These are phyloP conservation scores for Atrichornis clamosus DNA, from an alignment of 2,113 vertebrate genomes.

Conservation along the genomic window DNA sequence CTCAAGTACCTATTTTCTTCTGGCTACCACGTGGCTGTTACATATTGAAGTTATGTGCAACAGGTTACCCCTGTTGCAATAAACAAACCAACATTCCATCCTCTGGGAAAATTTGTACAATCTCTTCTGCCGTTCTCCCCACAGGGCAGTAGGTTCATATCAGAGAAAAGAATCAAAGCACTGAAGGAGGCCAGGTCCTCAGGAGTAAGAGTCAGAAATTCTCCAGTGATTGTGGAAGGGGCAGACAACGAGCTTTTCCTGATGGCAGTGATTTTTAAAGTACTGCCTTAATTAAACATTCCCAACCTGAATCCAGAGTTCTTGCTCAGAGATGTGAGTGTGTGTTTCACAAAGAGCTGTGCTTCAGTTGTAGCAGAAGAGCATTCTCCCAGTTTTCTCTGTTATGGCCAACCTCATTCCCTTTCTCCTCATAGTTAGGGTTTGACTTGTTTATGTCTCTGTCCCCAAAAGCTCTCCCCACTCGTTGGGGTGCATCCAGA, in stretches of 20 bases:
- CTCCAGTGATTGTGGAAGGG: not conserved
- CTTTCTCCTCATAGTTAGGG: not conserved
- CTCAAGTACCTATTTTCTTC: not conserved
- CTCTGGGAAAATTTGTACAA: not conserved
- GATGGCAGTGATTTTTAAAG: not conserved
- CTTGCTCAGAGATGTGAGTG: not conserved
- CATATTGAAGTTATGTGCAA: not conserved
- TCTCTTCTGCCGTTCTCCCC: not conserved
- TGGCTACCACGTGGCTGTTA: accelerated
- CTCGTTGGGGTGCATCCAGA: accelerated
- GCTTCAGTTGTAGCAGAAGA: not conserved
- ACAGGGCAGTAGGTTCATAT: not conserved
- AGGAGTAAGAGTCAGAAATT: not conserved
- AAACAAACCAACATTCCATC: not conserved
- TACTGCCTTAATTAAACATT: not conserved
- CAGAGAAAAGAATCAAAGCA: not conserved
- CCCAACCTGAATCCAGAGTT: not conserved
- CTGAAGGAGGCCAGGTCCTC: not conserved
- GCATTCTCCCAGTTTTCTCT: not conserved
- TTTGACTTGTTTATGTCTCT: not conserved
- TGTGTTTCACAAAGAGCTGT: not conserved
- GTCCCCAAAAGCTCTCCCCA: not conserved
- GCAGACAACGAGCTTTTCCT: not conserved
- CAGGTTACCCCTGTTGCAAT: not conserved
- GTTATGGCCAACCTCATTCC: not conserved